These are phyloP conservation scores for Eumacrocentrus americanus DNA, from an alignment of 2,888 invertebrate genomes.

Conservation along the genomic window DNA sequence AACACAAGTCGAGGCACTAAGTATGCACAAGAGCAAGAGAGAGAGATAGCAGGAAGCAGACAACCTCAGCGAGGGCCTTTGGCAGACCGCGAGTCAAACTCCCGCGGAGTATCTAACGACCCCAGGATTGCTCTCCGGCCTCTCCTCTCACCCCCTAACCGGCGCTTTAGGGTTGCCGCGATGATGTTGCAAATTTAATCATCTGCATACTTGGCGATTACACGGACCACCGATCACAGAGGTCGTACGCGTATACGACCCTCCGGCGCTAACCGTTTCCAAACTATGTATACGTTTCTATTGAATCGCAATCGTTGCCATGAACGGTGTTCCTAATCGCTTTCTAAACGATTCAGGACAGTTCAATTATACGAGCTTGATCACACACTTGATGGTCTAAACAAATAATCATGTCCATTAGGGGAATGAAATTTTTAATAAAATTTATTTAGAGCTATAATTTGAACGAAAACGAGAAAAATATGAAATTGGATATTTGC, in stretches of 20 bases:
- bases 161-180: conserved; percentile 48
- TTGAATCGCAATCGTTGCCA: conserved; percentile 28
- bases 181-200: conserved; percentile 63
- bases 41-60: conserved; percentile 10
- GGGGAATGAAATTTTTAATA: conserved; percentile 5
- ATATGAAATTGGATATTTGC: conserved; percentile 10
- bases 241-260: conserved; percentile 46
- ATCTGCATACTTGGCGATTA: conserved; percentile 63
- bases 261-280: conserved; percentile 42
- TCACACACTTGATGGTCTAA: no score
- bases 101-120: conserved; percentile 46
- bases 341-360: conserved; percentile 20
- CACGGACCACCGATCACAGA: conserved; percentile 61
- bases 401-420: conserved; percentile 4
- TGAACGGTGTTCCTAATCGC: conserved; percentile 26
- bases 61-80: conserved; percentile 39
- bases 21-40: neutral
- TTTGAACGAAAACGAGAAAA: neutral
- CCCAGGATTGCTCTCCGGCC: conserved; percentile 29
- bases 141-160: conserved; percentile 9
- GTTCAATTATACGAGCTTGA: conserved; percentile 1
- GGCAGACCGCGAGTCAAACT: conserved; percentile 45
- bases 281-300: conserved; percentile 24
- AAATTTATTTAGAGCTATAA: neutral
- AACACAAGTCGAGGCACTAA: neutral